A percentile compares a stretch with the other conserved stretches of the same genome.
Evolutionary conservation across 2,888 invertebrate genomes (phyloP).

Genomic region (Yponomeuta malinellus): DNA sequence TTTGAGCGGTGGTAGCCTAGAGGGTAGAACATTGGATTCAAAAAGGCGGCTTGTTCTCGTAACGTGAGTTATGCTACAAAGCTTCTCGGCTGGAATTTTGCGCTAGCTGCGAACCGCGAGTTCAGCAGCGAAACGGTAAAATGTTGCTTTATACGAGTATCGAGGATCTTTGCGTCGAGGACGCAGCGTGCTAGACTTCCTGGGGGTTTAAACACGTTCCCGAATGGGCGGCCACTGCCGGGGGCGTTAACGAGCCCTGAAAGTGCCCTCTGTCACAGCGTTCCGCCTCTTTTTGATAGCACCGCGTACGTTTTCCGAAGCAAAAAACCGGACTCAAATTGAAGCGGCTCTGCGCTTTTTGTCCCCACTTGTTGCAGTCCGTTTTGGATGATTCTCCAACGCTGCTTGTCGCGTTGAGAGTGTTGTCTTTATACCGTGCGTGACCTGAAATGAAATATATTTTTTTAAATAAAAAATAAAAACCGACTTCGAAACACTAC

Average conservation of each 20-base stretch:
- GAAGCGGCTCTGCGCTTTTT: slow-evolving; percentile 15
- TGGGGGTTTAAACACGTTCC: slow-evolving; percentile 1
- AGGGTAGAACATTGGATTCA: no score
- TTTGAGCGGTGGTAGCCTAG: no score
- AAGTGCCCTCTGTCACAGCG: slow-evolving; percentile 17
- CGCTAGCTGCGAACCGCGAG: no score
- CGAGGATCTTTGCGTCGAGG: neutral
- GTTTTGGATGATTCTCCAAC: slow-evolving; percentile 3
- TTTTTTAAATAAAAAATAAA: no score
- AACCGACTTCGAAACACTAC: no score
- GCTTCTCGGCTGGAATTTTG: no score
- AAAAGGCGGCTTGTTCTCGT: no score
- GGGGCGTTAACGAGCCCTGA: slow-evolving; percentile 19
- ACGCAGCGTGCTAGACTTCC: neutral
- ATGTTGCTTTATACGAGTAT: no score
- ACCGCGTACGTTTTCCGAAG: slow-evolving; percentile 14
- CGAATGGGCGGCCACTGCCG: slow-evolving; percentile 13
- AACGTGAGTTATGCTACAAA: no score
- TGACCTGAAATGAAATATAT: neutral
- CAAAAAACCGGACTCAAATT: slow-evolving; percentile 16
- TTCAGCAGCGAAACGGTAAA: no score
- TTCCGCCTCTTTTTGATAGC: slow-evolving; percentile 15
- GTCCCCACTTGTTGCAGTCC: slow-evolving; percentile 14
- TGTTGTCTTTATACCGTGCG: neutral
- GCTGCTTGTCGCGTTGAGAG: neutral